Evolutionary conservation across 2,113 vertebrate species (phyloP).

Genomic region (Amia ocellicauda): DNA sequence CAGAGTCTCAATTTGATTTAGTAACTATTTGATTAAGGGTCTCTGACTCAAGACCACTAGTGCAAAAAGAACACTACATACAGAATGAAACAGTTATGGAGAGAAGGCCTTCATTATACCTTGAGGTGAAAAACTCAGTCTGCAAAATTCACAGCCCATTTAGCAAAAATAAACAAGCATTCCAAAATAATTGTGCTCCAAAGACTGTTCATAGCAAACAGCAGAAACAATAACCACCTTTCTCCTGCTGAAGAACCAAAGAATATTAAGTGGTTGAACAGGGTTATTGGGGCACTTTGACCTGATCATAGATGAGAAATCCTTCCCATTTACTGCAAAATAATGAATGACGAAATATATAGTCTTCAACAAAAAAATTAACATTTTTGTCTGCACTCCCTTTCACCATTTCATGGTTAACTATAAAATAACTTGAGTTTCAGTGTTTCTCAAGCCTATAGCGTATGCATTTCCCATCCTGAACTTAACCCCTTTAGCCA

Average conservation of each 20-base stretch:
- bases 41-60: slow-evolving; percentile 39
- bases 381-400: too few species aligned
- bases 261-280: too few species aligned
- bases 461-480: too few species aligned
- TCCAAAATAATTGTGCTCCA: slow-evolving; percentile 53
- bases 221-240: background rate
- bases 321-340: slow-evolving; percentile 75
- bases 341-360: slow-evolving; percentile 95
- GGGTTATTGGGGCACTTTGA: slow-evolving; percentile 79
- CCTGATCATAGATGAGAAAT: slow-evolving; percentile 81
- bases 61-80: slow-evolving; percentile 42
- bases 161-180: slow-evolving; percentile 62
- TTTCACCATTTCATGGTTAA: too few species aligned
- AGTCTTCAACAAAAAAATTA: too few species aligned
- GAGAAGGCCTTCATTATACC: slow-evolving; percentile 54
- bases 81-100: slow-evolving; percentile 36
- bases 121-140: slow-evolving; percentile 46
- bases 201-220: slow-evolving; percentile 5
- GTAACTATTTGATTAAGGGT: slow-evolving; percentile 58
- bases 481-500: too few species aligned
- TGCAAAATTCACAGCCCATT: slow-evolving; percentile 52
- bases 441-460: too few species aligned
- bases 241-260: too few species aligned
- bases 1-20: slow-evolving; percentile 39
- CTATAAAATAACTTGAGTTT: too few species aligned